Percentiles rank a stretch among this genome's conserved stretches.
These are phyloP conservation scores for Phasia obesa DNA, from an alignment of 2,888 invertebrate genomes.

Conservation along the genomic window DNA sequence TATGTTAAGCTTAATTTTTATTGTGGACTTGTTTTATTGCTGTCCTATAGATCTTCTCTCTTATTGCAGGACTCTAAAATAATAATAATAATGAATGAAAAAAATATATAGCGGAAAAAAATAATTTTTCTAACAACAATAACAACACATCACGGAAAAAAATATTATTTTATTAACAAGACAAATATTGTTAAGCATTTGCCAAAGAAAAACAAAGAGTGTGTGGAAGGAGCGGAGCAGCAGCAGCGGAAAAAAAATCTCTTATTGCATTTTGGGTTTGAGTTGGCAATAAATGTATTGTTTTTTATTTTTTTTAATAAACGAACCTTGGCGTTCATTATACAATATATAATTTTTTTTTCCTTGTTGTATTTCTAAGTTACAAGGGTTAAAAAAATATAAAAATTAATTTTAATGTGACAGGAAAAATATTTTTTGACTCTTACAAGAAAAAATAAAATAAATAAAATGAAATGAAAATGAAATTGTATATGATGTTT, in stretches of 20 bases:
- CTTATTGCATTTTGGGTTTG: slow-evolving; percentile 63
- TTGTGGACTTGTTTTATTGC: slow-evolving; percentile 46
- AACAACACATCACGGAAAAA: slow-evolving; percentile 70
- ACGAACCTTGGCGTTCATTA: slow-evolving; percentile 21
- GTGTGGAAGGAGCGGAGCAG: neutral
- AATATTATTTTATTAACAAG: slow-evolving; percentile 79
- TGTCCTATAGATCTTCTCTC: neutral
- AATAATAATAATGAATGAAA: slow-evolving; percentile 54
- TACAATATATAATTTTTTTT: slow-evolving; percentile 11
- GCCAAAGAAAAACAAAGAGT: slow-evolving; percentile 34
- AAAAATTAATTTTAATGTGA: slow-evolving; percentile 80
- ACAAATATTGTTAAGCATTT: slow-evolving; percentile 76
- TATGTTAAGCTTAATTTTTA: slow-evolving; percentile 67
- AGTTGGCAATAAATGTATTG: slow-evolving; percentile 53
- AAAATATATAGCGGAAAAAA: slow-evolving; percentile 24
- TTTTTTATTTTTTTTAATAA: slow-evolving; percentile 34
- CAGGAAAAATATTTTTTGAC: slow-evolving; percentile 65
- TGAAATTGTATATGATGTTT: slow-evolving; percentile 76
- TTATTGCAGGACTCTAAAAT: slow-evolving; percentile 17
- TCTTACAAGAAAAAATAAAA: slow-evolving; percentile 16
- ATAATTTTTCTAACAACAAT: slow-evolving; percentile 47
- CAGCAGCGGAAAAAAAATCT: slow-evolving; percentile 40
- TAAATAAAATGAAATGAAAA: slow-evolving; percentile 9
- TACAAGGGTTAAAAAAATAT: slow-evolving; percentile 76
- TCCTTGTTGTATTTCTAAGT: slow-evolving; percentile 49